These are phyloP conservation scores for Rhopalosiphum nymphaeae DNA, from an alignment of 2,888 invertebrate genomes.

Conservation along the genomic window DNA sequence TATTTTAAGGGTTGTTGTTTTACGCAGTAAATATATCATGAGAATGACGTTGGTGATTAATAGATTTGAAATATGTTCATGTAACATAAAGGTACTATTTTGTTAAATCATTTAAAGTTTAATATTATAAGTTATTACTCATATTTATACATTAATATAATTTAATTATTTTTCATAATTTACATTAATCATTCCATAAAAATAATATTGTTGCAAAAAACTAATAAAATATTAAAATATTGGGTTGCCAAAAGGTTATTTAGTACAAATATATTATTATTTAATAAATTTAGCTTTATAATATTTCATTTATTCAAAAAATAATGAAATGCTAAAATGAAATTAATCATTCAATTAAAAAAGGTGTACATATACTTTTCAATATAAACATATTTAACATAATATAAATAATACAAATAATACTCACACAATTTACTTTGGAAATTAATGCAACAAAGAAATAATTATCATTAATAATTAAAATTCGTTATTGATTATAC, in stretches of 20 bases:
- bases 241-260: not conserved
- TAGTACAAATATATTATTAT: not conserved
- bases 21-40: not conserved
- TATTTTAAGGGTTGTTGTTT: not conserved
- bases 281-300: not conserved
- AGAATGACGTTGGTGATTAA: not conserved
- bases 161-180: not conserved
- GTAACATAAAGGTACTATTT: not conserved
- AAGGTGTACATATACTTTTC: not conserved
- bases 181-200: not conserved
- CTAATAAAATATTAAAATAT: not conserved
- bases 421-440: not conserved
- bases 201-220: not conserved
- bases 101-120: conserved; percentile 8
- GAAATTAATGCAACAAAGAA: not conserved
- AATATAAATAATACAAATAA: not conserved
- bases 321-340: not conserved
- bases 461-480: not conserved
- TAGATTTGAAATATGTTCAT: not conserved
- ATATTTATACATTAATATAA: not conserved
- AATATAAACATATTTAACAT: not conserved
- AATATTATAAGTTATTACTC: not conserved
- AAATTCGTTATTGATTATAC: not conserved
- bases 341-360: not conserved
- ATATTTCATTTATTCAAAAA: not conserved